Base-by-base conservation (phyloP, 2,888 invertebrate genomes). In the Tenthredo amoena region DNA sequence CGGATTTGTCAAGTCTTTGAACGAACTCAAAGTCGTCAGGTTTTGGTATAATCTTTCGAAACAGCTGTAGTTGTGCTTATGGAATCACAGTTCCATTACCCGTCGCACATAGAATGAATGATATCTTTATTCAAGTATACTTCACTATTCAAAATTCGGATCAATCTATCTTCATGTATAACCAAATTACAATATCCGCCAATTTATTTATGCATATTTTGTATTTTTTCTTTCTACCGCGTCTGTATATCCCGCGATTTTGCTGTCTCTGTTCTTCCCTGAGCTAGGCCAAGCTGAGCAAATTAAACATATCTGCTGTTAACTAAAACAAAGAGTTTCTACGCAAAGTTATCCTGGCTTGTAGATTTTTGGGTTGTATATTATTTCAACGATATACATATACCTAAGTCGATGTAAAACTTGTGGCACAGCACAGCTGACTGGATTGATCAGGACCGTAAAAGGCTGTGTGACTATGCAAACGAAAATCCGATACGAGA, bases 201-300 rank as follows among this genome's bases (percentile, higher is more conserved):
- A 71, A 71, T 15, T 12, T n/a, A 6, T 9, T n/a, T n/a, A 15
- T 12, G 37, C n/a, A 18, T 18, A 34, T n/a, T 31, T 71, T 37
- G 18, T n/a, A 34, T 71, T 71, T 1, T 31, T 37, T 37, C 12
- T 71, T 71, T 71, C 37, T n/a, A 7, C 4, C 7, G 18, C 71
- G 71, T 37, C n/a, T 71, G 71, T 71, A 26, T 37, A 21, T 37
- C 37, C 71, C 15, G 37, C 71, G 34, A 9, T 37, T 71, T n/a
- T 12, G n/a, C 12, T 71, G 18, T 71, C 34, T 31, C 7, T 71
- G 37, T 71, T 71, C 34, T 71, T 71, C 37, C 37, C n/a, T n/a
- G 18, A 71, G 71, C 37, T 71, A 37, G 7, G n/a, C 37, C 79
- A 79, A 79, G 79, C 79, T 79, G 79, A 79, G 58, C 37, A 79